Evolutionary conservation across 2,113 vertebrate genomes (phyloP).

Genomic region (Grallaria varia): DNA sequence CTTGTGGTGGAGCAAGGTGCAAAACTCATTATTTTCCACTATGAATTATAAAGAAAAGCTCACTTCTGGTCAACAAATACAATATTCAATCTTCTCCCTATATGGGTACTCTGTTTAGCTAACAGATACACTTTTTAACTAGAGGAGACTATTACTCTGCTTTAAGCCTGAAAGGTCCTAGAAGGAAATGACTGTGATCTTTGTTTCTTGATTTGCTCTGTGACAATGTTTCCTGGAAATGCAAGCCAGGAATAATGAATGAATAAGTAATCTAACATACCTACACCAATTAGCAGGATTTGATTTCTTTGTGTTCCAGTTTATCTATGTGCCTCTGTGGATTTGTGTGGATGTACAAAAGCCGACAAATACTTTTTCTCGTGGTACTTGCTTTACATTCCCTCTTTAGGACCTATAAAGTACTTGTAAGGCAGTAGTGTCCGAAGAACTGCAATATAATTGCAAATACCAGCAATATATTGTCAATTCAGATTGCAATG

Average conservation of each 20-base stretch:
- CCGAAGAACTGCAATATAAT: neutral
- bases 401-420: neutral
- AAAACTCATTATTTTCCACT: neutral
- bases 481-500: neutral
- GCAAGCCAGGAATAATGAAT: neutral
- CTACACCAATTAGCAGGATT: neutral
- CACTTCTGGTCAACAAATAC: neutral
- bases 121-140: neutral
- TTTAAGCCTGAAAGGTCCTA: neutral
- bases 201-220: neutral
- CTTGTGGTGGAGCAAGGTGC: neutral
- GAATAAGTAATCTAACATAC: neutral
- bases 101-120: neutral
- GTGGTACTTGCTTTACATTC: neutral
- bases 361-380: neutral
- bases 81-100: neutral
- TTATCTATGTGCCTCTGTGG: neutral
- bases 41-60: neutral
- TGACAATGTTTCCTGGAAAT: neutral
- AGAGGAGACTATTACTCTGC: neutral
- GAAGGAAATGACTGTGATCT: neutral
- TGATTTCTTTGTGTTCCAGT: neutral
- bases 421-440: neutral
- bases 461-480: neutral
- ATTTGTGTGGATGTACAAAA: neutral